Base-by-base conservation (phyloP, 1,140 invertebrate species). In the Neotoxoptera formosana region DNA sequence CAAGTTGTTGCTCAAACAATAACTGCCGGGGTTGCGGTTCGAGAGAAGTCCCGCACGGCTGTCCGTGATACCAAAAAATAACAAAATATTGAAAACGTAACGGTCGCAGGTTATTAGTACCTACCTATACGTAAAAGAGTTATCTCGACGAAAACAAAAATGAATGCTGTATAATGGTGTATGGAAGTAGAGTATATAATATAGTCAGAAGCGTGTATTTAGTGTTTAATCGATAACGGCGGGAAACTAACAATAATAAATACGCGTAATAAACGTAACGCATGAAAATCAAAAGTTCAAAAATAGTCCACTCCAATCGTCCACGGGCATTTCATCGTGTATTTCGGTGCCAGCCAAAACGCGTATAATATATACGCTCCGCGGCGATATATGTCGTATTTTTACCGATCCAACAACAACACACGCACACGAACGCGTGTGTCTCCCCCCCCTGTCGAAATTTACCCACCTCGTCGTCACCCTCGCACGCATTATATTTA, bases 321-420 rank as follows among this genome's bases (percentile, higher is more conserved):
- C 45, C 30, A 76, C 14, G 45, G 11, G 30, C 45, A 47, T 30
- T 17, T 48, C 30, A 6, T 88, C 17, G 45, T 34, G 45, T 88
- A 88, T 51, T 88, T 88, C 30, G 47, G 86, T 88, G 45, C 30
- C 47, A 21, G 86, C 47, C 86, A 51, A 41, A 88, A 88, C n/a
- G 47, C 47, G 45, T 86, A 76, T 76, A 86, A 86, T 47, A 47
- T 47, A 47, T 48, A 86, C 45, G 30, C 41, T 45, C 8, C 25
- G 25, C 83, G 21, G 23, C 25, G 23, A 47, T 51, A 23, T 88
- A 88, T 51, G 30, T 88, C 86, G 47, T 88, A 88, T 88, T 88
- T 88, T 88, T 88, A 51, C 86, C 86, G 86, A 88, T 88, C 47
- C 86, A n/a, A 88, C 30, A 87, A 45, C 36, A 83, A 36, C 60